Evolutionary conservation across 2,888 invertebrate genomes (phyloP).

Genomic region (Uropetala carovei): DNA sequence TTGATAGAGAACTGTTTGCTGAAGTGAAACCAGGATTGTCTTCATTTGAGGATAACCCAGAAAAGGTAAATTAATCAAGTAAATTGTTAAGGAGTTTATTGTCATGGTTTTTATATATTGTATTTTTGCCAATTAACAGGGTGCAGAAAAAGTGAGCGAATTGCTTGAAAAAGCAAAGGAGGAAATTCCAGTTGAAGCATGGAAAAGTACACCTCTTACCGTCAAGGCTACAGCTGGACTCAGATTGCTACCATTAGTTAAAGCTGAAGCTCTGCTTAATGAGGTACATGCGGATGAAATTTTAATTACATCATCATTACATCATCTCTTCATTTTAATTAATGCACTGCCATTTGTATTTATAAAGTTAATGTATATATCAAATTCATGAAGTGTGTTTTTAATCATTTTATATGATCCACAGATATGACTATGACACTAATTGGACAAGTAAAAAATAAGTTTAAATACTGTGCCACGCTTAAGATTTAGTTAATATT

Average conservation of each 20-base stretch:
- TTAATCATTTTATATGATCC: too few species aligned
- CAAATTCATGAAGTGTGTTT: too few species aligned
- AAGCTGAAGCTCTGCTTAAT: constrained; percentile 83
- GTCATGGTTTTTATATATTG: neutral
- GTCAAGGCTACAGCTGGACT: constrained; percentile 96
- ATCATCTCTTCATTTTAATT: constrained; percentile 12
- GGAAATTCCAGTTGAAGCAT: constrained; percentile 86
- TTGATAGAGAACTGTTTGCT: constrained; percentile 89
- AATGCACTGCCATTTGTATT: neutral
- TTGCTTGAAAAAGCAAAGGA: constrained; percentile 86
- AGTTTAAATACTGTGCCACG: too few species aligned
- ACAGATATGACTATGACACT: too few species aligned
- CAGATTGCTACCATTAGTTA: constrained; percentile 82
- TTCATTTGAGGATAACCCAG: constrained; percentile 88
- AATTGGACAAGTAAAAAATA: too few species aligned
- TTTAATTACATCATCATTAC: neutral
- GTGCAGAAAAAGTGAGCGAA: constrained; percentile 84
- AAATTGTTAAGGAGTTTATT: neutral
- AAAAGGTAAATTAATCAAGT: constrained; percentile 77
- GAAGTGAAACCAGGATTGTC: constrained; percentile 95
- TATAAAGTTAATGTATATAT: neutral
- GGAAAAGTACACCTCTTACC: constrained; percentile 87
- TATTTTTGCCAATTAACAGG: constrained; percentile 76
- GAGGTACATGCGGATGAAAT: constrained; percentile 79
- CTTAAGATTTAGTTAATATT: too few species aligned